These are phyloP conservation scores for Gambusia yucatana DNA, from an alignment of 2,797 vertebrate species.

Conservation along the genomic window DNA sequence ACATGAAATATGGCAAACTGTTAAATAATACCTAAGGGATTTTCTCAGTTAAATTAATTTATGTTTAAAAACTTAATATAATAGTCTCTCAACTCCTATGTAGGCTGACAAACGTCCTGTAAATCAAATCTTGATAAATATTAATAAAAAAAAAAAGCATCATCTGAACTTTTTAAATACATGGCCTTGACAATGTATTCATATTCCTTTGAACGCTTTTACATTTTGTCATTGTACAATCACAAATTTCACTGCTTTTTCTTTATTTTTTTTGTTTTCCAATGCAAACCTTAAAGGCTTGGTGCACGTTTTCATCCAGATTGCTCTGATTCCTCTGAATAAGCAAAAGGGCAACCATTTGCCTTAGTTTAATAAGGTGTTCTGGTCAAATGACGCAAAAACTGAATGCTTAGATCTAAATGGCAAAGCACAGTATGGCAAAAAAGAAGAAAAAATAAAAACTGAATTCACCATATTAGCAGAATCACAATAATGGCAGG, in stretches of 20 bases:
- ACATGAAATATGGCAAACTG: constrained; percentile 39
- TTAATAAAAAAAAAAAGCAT: neutral
- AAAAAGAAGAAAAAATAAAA: neutral
- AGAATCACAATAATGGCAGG: neutral
- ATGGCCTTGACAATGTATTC: neutral
- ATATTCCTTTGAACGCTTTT: neutral
- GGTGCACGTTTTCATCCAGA: neutral
- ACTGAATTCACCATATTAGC: neutral
- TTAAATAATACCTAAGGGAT: neutral
- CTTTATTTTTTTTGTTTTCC: neutral
- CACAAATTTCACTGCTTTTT: neutral
- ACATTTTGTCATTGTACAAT: neutral
- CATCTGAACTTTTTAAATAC: neutral
- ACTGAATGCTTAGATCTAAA: neutral
- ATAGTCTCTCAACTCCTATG: neutral
- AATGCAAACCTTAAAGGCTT: neutral
- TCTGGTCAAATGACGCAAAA: neutral
- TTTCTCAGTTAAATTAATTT: neutral
- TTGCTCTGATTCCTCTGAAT: neutral
- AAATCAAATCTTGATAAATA: neutral
- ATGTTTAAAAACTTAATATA: neutral
- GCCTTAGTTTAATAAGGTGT: neutral
- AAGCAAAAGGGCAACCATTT: neutral
- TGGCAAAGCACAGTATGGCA: neutral
- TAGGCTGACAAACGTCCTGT: neutral